These are phyloP conservation scores for Acrobasis repandana DNA, from an alignment of 2,888 invertebrate species.

Conservation along the genomic window DNA sequence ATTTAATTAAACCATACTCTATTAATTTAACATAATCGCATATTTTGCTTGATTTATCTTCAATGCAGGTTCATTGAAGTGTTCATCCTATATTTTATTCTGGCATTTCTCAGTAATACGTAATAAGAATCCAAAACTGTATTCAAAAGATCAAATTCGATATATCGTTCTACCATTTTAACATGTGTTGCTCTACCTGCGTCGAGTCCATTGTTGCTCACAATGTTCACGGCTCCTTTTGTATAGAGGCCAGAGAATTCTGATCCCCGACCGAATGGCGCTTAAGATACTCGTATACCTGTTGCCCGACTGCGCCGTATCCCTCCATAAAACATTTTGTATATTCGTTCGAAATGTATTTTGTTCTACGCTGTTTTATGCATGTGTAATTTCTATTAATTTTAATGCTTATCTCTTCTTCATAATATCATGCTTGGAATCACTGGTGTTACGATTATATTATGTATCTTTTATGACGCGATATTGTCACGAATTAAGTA, in stretches of 20 bases:
- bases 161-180: neutral
- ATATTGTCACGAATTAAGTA: neutral
- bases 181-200: constrained; percentile 31
- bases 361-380: constrained; percentile 5
- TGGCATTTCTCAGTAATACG: neutral
- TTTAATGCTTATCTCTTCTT: neutral
- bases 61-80: constrained; percentile 2
- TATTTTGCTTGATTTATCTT: neutral
- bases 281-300: constrained; percentile 28
- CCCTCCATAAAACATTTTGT: constrained; percentile 30
- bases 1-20: neutral
- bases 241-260: constrained; percentile 22
- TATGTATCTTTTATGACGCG: neutral
- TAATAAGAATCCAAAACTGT: neutral
- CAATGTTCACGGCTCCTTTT: constrained; percentile 25
- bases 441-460: neutral
- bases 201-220: constrained; percentile 28
- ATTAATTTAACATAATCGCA: constrained; percentile 5
- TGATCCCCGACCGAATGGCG: constrained; percentile 24
- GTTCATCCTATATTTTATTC: constrained; percentile 1
- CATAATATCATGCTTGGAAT: constrained; percentile 1
- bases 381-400: constrained; percentile 7
- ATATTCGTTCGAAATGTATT: constrained; percentile 6
- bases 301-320: constrained; percentile 25
- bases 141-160: constrained; percentile 1